Conservation (phyloP, 2,888 invertebrate species). For the Nematopogon swammerdamellus region DNA sequence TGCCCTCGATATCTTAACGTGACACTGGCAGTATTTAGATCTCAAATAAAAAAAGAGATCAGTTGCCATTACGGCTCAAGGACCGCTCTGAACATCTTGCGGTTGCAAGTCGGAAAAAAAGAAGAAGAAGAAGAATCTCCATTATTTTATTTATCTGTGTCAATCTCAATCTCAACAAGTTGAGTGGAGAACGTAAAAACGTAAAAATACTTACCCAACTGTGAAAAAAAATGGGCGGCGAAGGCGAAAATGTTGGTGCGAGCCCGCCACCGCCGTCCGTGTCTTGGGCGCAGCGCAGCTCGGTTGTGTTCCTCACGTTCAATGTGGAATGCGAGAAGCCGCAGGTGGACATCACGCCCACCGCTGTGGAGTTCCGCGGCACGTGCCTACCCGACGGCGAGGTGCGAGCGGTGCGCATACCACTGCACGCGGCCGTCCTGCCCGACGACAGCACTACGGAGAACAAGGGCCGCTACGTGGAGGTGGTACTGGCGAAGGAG, state of each 20-base stretch:
- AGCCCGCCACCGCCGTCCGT: constrained; percentile 67
- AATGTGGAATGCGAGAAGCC: constrained; percentile 85
- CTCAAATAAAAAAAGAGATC: too few species aligned
- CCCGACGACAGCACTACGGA: constrained; percentile 70
- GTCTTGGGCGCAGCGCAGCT: constrained; percentile 89
- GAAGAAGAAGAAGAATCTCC: too few species aligned
- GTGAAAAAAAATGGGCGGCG: background rate
- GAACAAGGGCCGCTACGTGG: constrained; percentile 69
- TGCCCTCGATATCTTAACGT: too few species aligned
- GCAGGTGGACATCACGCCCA: constrained; percentile 67
- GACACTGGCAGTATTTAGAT: too few species aligned
- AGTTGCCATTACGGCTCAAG: too few species aligned
- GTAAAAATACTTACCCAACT: too few species aligned
- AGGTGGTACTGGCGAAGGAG: constrained; percentile 67
- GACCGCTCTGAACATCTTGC: too few species aligned
- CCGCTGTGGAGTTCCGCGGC: constrained; percentile 75
- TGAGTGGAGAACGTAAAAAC: too few species aligned
- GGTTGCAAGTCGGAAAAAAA: too few species aligned
- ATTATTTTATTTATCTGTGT: too few species aligned
- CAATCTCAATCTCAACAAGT: too few species aligned
- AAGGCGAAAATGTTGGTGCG: constrained; percentile 21
- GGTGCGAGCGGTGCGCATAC: constrained; percentile 82
- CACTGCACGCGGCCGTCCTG: constrained; percentile 79
- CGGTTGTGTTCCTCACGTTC: constrained; percentile 78
- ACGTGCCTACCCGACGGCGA: constrained; percentile 79